Base-by-base conservation (phyloP, 2,797 vertebrate genomes). In the Malurus leucopterus region DNA sequence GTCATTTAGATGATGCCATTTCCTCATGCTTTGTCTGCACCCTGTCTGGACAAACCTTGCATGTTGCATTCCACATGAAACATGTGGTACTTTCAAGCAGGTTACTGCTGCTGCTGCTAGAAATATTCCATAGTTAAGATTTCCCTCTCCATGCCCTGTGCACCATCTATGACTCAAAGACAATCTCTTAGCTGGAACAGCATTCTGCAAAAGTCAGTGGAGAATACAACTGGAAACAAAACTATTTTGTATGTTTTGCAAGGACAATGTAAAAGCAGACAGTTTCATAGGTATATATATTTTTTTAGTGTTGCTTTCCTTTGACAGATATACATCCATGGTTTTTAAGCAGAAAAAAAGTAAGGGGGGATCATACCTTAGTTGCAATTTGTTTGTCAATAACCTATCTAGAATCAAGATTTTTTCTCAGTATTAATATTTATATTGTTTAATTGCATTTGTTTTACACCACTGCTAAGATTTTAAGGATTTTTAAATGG, bases 151-250 rank as follows among this genome's bases (percentile, higher is more conserved):
- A 0, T 55, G 58, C 12, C 29, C 8, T 34, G 7, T 32, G 15
- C 15, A 57, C n/a, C n/a, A 75, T 68, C 21, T 65, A n/a, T 75
- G 91, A 84, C 73, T 88, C 82, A 91, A 90, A 82, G 59, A 41
- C 26, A 58, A 34, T 40, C 36, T 46, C 29, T 59, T 38, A 50
- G 16, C 32, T 67, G 58, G 47, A 76, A 58, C 30, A n/a, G 30
- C 32, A 27, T 57, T 82, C 53, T 59, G 21, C 13, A 67, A 55
- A 11, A 77, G 14, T 12, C 69, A 55, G 8, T 23, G 46, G 36
- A 91, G 40, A 86, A 64, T 47, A 58, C 30, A 71, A 54, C 7
- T 50, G 27, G 15, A 90, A 79, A 57, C 36, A 86, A 82, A 46
- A 55, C 5, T 18, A 27, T 72, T 84, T 79, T 85, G 29, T 85